Conservation (phyloP, 2,113 vertebrate species). For the Sceloporus tristichus region DNA sequence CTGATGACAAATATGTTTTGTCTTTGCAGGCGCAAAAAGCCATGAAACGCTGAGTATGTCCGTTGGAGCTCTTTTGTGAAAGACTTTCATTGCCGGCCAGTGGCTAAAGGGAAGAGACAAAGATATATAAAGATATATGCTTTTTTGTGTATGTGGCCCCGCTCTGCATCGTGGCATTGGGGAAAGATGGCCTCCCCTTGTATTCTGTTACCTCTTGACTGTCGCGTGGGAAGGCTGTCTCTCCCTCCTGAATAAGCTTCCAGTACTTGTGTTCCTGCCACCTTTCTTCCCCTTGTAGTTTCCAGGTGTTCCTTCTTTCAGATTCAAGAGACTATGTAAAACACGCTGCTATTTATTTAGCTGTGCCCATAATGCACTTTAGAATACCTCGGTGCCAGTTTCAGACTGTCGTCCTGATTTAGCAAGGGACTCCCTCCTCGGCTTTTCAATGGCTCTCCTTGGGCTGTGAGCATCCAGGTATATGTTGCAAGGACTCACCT, state of each 20-base stretch:
- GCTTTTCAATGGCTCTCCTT: too few relatives aligned
- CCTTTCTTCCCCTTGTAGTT: too few relatives aligned
- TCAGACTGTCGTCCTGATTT: background rate
- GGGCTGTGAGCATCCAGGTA: background rate
- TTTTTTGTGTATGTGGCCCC: background rate
- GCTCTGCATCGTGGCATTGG: background rate
- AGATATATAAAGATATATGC: background rate
- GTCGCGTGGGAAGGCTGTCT: constrained; percentile 44
- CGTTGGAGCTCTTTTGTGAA: background rate
- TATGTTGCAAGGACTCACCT: too few relatives aligned
- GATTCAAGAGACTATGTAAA: constrained; percentile 42
- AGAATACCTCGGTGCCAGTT: constrained; percentile 63
- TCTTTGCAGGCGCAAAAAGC: constrained; percentile 87
- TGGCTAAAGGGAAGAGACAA: constrained; percentile 27
- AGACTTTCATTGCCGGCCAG: background rate
- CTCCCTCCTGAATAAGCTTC: constrained; percentile 48
- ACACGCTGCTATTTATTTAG: constrained; percentile 74
- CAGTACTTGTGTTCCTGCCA: constrained; percentile 41
- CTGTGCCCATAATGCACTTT: constrained; percentile 77
- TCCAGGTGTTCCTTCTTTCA: background rate
- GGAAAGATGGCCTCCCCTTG: constrained; percentile 3
- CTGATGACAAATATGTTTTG: constrained; percentile 15
- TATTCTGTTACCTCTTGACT: background rate
- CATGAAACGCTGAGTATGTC: constrained; percentile 69
- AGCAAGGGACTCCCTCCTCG: background rate